Conservation (phyloP, 2,113 vertebrate genomes). For the Ceyx cyanopectus region DNA sequence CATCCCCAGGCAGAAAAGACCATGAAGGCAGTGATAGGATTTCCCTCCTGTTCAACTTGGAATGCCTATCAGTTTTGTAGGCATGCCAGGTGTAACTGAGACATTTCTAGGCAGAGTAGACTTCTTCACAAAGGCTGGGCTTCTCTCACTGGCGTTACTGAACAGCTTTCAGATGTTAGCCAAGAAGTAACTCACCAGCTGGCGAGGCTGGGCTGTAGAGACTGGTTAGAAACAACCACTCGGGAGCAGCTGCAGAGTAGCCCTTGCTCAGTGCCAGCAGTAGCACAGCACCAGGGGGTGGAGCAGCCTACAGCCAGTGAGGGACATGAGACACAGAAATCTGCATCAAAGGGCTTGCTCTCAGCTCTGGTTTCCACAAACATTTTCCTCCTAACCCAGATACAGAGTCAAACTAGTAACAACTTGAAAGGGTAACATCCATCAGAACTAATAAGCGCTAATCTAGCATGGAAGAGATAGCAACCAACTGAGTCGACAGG, state of each 20-base stretch:
- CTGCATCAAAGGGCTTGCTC: background rate
- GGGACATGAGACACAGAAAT: background rate
- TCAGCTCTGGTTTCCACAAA: background rate
- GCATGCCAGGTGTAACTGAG: background rate
- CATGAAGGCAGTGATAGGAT: background rate
- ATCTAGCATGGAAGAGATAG: slow-evolving; percentile 29
- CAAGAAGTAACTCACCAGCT: background rate
- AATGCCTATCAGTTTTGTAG: background rate
- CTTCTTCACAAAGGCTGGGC: background rate
- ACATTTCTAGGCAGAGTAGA: background rate
- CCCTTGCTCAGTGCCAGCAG: background rate
- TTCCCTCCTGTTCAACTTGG: background rate
- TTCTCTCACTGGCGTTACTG: background rate
- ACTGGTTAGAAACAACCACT: background rate
- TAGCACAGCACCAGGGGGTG: background rate
- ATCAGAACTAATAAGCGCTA: slow-evolving; percentile 22
- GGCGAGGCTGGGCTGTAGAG: background rate
- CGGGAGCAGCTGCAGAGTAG: background rate
- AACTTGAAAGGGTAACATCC: slow-evolving; percentile 47
- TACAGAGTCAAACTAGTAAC: slow-evolving; percentile 1
- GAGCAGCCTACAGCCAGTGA: background rate
- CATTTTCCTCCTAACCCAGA: background rate
- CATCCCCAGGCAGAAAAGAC: background rate
- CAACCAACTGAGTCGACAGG: background rate
- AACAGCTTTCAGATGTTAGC: background rate